These are phyloP conservation scores for Furnarius figulus DNA, from an alignment of 2,113 vertebrate genomes.

Conservation along the genomic window DNA sequence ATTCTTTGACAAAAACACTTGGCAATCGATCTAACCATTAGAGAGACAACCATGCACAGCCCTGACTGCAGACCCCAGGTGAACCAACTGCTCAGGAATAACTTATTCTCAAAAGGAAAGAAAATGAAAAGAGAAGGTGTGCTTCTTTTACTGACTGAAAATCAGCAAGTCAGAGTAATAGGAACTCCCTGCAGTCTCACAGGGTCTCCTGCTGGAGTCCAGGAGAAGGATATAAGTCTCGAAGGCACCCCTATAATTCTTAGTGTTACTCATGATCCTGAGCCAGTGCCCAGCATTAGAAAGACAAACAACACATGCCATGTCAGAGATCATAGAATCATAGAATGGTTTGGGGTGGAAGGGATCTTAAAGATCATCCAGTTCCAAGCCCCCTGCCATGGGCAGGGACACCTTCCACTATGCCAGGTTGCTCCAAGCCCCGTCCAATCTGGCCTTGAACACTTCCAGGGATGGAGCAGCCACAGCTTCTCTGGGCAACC, in stretches of 20 bases:
- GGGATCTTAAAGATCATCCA: neutral
- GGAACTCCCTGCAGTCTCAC: neutral
- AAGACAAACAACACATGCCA: neutral
- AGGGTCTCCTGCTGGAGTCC: neutral
- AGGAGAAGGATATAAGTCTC: neutral
- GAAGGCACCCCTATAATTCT: neutral
- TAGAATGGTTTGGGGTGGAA: neutral
- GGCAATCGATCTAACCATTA: neutral
- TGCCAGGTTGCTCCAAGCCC: neutral
- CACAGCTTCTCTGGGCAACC: neutral
- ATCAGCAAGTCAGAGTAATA: rapidly evolving
- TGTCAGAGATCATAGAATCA: neutral
- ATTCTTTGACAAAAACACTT: neutral
- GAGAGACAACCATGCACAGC: neutral
- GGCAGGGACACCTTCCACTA: neutral
- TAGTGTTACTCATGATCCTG: rapidly evolving
- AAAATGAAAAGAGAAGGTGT: neutral
- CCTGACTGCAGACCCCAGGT: neutral
- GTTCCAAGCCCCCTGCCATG: neutral
- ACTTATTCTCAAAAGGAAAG: neutral
- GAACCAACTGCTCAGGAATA: neutral
- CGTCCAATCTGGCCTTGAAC: neutral
- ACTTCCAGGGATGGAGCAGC: neutral
- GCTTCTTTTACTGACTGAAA: neutral
- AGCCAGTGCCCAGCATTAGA: neutral